Evolutionary conservation across 2,113 vertebrate genomes (phyloP), one percentile per base, ranked within the genome.

Genomic region (Onychostoma macrolepis): DNA sequence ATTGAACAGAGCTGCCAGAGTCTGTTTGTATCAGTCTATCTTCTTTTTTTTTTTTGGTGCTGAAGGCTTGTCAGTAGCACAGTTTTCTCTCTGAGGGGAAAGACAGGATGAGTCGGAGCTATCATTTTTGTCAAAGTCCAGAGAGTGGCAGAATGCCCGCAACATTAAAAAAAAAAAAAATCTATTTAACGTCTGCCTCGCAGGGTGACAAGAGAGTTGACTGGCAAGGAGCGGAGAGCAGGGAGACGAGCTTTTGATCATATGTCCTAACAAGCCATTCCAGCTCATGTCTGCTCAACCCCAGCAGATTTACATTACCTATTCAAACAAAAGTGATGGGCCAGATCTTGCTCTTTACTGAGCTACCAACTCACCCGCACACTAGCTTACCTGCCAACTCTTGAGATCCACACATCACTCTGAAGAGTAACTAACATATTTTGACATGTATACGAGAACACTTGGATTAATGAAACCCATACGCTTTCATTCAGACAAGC

Each of bases 191-290:
- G 96, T 97, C 96, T 97, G 96, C 96, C 96, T 97, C 96, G 95
- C 94, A 94, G 96, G 96, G 96, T 95, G 93, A 96, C 96, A 96
- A 95, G 95, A 97, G 97, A 95, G 92, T 96, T 98, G 97, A 99
- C 96, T 98, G 97, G 97, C 97, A 98, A 96, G 95, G 96, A 97
- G 95, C 95, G 96, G 95, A 97, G 95, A 83, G 80, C n/a, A n/a
- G 65, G 69, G 36, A 77, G 30, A 96, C 95, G 93, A 93, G 95
- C 97, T 97, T 99, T 98, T 98, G 97, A 98, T 97, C 97, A 96
- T 96, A 95, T 96, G 96, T 97, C 96, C 96, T 99, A 98, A 98
- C 97, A 98, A 98, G 97, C 96, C 95, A 96, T 97, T 98, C 97
- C 97, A 96, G 95, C 96, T 96, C 95, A 96, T 96, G 96, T 97